Evolutionary conservation across 2,888 invertebrate species (phyloP).

Genomic region (Pammene fasciana): DNA sequence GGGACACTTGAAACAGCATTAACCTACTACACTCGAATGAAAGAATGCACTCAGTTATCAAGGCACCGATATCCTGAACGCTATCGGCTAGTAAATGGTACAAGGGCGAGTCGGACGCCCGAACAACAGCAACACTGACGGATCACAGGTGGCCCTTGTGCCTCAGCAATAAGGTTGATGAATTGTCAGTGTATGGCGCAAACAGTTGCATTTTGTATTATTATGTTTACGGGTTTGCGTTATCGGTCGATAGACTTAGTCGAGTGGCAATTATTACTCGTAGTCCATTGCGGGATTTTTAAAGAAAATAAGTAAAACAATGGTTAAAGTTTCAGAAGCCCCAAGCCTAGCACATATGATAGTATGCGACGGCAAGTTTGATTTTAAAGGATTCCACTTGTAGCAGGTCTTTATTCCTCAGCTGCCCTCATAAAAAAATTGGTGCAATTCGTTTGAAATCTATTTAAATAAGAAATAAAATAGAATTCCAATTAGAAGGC

Average conservation of each 20-base stretch:
- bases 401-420: no score
- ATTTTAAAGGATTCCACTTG: no score
- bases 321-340: no score
- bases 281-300: no score
- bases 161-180: no score
- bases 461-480: not conserved
- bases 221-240: not conserved
- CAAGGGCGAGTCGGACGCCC: slow-evolving; percentile 26
- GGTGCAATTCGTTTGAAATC: not conserved
- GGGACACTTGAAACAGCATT: slow-evolving; percentile 24
- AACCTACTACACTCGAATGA: slow-evolving; percentile 30
- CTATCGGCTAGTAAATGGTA: slow-evolving; percentile 27
- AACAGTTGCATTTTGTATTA: slow-evolving; percentile 7
- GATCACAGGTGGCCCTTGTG: no score
- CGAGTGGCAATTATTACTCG: no score
- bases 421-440: not conserved
- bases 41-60: slow-evolving; percentile 40
- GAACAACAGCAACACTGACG: not conserved
- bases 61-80: slow-evolving; percentile 33
- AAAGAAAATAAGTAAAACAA: no score
- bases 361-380: no score
- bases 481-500: not conserved
- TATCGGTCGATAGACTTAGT: not conserved
- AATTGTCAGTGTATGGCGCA: not conserved
- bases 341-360: no score